Evolutionary conservation across 2,888 invertebrate genomes (phyloP), one percentile per base, ranked within the genome.

Genomic region (Bellardia pandia): DNA sequence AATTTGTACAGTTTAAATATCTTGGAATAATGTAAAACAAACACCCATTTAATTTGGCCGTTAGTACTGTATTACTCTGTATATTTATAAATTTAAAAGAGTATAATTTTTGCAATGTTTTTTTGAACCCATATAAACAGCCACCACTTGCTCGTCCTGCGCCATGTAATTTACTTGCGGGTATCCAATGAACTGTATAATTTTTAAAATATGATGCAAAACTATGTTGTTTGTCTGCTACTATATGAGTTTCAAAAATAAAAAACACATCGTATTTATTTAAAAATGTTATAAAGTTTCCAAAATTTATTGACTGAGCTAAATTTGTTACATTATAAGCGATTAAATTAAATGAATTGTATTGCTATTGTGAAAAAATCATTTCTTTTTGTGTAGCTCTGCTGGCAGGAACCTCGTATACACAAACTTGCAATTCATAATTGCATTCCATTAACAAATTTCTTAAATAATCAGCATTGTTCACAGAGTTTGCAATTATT

Each of bases 181-280:
- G 13, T 42, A 74, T 58, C 74, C 74, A 74, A 14, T 74, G 2
- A 3, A 74, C 2, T 3, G 9, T 30, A 58, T 58, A 74, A 45
- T 45, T 74, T 23, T 42, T 13, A 51, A 71, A 51, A 42, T 58
- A 37, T 16, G 16, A 23, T 14, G 30, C 2, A 58, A 40, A 74
- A n/a, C 8, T 3, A n/a, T 53, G 40, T 3, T 53, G 37, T 53
- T 45, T 51, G 2, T 51, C 33, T 16, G 23, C 16, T 33, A 23
- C 7, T 7, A 71, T 13, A 14, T 71, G 53, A 3, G 71, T 71
- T 53, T 71, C 71, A 51, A 14, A 30, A 3, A 66, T 45, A 66
- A 66, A 42, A 45, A 66, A 66, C 23, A 66, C 13, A 42, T 66
- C 45, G 16, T 16, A 66, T 16, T 66, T 66, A 42, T 64, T 64